Conservation (phyloP, 1,140 invertebrate species). For the Calephelis nemesis region DNA sequence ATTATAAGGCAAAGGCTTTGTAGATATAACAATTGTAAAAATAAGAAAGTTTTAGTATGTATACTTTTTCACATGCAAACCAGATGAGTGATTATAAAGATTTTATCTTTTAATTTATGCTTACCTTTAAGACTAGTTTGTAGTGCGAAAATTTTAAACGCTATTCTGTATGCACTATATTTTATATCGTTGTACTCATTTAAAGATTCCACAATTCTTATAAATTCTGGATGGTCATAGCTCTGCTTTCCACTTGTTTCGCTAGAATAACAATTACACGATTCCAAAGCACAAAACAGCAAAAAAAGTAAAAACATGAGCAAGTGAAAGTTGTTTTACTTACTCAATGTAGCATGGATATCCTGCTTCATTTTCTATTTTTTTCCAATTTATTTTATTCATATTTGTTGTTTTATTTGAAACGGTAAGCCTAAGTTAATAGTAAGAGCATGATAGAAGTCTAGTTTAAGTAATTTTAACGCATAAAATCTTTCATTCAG, state of each 20-base stretch:
- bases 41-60: background rate
- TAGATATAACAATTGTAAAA: background rate
- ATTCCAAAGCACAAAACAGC: constrained; percentile 11
- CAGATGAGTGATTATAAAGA: background rate
- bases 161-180: constrained; percentile 90
- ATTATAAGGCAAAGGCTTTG: background rate
- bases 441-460: background rate
- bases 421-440: background rate
- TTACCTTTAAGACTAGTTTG: constrained; percentile 84
- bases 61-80: constrained; percentile 5
- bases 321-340: constrained; percentile 59
- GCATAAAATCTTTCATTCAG: background rate
- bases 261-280: constrained; percentile 53
- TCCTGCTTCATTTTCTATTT: constrained; percentile 80
- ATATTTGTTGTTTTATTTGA: constrained; percentile 33
- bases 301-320: constrained; percentile 22
- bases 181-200: constrained; percentile 87
- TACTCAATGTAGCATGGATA: constrained; percentile 81
- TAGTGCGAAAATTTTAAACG: constrained; percentile 87
- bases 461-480: background rate
- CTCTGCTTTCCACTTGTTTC: constrained; percentile 67
- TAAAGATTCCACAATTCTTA: constrained; percentile 74
- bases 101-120: constrained; percentile 28
- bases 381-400: constrained; percentile 57
- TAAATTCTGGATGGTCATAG: constrained; percentile 80